Conservation (phyloP, 2,888 invertebrate genomes). For the Melanostoma scalare region DNA sequence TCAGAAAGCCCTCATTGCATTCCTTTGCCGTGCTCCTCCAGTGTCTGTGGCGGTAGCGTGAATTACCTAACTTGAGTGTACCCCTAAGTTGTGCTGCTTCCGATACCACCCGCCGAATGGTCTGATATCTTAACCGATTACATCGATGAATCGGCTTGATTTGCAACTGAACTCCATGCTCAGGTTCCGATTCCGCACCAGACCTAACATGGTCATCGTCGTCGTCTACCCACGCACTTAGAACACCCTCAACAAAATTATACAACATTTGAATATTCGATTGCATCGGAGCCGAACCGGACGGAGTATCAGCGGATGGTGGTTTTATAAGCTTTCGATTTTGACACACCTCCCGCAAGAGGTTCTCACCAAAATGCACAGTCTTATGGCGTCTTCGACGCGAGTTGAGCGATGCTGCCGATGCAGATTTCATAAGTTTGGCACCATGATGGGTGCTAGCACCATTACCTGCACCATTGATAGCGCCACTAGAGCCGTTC, state of each 20-base stretch:
- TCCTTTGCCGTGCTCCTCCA: constrained; percentile 93
- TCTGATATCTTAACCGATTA: constrained; percentile 86
- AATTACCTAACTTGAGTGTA: constrained; percentile 86
- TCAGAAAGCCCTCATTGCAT: constrained; percentile 93
- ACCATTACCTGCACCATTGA: constrained; percentile 74
- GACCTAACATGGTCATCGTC: constrained; percentile 85
- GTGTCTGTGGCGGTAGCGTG: constrained; percentile 90
- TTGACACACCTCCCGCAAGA: constrained; percentile 88
- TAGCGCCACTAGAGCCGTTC: constrained; percentile 69
- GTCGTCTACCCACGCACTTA: constrained; percentile 91
- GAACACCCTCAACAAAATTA: constrained; percentile 90
- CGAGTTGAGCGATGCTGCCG: constrained; percentile 85
- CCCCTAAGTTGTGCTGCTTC: constrained; percentile 88
- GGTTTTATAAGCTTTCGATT: constrained; percentile 85
- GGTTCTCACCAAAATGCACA: constrained; percentile 90
- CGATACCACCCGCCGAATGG: constrained; percentile 87
- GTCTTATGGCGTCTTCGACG: constrained; percentile 89
- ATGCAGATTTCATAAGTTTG: constrained; percentile 83
- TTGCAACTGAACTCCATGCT: constrained; percentile 84
- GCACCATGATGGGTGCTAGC: constrained; percentile 73
- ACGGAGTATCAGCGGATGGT: constrained; percentile 79
- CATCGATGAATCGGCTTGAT: constrained; percentile 81
- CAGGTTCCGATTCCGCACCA: constrained; percentile 89
- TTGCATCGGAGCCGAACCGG: constrained; percentile 84
- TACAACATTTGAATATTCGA: constrained; percentile 91